Percentiles rank a stretch among this genome's conserved stretches.
Conservation (phyloP, 2,113 vertebrate genomes). For the Mesitornis unicolor region DNA sequence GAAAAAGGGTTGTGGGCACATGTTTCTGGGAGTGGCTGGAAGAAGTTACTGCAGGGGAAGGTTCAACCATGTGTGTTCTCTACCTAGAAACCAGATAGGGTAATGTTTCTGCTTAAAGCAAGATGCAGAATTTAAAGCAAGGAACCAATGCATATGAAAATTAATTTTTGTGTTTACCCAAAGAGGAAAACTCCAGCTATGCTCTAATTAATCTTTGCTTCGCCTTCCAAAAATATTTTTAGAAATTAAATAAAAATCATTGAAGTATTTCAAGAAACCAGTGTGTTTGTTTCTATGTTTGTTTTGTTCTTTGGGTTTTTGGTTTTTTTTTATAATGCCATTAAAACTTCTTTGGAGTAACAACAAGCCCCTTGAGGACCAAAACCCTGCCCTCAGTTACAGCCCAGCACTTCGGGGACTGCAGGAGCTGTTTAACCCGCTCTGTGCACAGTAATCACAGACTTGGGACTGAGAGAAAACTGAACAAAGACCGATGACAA, state of each 20-base stretch:
- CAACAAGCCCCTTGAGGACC: not conserved
- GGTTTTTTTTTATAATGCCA: not conserved
- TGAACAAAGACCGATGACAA: not conserved
- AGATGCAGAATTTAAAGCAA: constrained; percentile 14
- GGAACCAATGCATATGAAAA: constrained; percentile 26
- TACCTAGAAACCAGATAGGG: constrained; percentile 40
- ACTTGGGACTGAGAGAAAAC: not conserved
- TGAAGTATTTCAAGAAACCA: constrained; percentile 6
- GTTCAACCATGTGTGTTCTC: not conserved
- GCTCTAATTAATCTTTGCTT: constrained; percentile 17
- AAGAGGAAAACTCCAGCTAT: not conserved
- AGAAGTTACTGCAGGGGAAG: constrained; percentile 5
- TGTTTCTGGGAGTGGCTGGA: constrained; percentile 31
- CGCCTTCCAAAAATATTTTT: constrained; percentile 44
- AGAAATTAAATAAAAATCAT: constrained; percentile 26
- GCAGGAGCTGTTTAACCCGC: constrained; percentile 34
- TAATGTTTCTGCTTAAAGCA: constrained; percentile 50
- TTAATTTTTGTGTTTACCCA: constrained; percentile 17
- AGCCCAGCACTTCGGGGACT: not conserved
- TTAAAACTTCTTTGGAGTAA: not conserved
- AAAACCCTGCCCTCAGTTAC: not conserved
- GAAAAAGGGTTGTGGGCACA: not conserved
- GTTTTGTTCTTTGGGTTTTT: not conserved
- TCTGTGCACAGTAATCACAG: not conserved
- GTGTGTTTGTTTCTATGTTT: not conserved